A percentile compares a stretch with the other conserved stretches of the same genome.
These are phyloP conservation scores for Sceliomorpha sp. DNA, from an alignment of 2,888 invertebrate species.

Conservation along the genomic window DNA sequence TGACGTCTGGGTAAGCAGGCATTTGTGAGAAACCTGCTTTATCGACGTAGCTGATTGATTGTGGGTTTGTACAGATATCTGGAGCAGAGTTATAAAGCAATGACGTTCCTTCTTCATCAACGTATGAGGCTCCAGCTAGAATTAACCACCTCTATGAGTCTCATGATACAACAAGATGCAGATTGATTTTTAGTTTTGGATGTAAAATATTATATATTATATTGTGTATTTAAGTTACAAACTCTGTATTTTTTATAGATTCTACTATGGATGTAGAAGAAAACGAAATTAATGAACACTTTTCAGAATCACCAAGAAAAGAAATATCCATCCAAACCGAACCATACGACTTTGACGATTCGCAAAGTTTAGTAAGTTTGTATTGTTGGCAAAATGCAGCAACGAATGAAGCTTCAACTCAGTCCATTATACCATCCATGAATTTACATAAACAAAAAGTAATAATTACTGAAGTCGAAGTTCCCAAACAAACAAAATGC, in stretches of 20 bases:
- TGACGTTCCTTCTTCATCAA: constrained; percentile 76
- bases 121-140: constrained; percentile 66
- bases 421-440: neutral
- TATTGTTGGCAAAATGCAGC: neutral
- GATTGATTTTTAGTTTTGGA: too few species aligned
- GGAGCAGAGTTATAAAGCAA: constrained; percentile 77
- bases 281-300: too few species aligned
- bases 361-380: neutral
- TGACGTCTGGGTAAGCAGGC: constrained; percentile 74
- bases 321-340: too few species aligned
- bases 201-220: too few species aligned
- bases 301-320: too few species aligned
- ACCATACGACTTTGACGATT: too few species aligned
- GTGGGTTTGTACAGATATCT: constrained; percentile 78
- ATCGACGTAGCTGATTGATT: constrained; percentile 77
- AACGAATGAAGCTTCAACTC: neutral
- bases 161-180: too few species aligned
- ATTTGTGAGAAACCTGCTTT: constrained; percentile 77
- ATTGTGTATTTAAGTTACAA: too few species aligned
- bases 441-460: neutral
- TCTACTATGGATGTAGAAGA: too few species aligned
- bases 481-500: neutral
- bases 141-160: too few species aligned
- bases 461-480: neutral
- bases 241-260: too few species aligned